Conservation (phyloP, 2,113 vertebrate species). For the Benitochromis conjunctus region DNA sequence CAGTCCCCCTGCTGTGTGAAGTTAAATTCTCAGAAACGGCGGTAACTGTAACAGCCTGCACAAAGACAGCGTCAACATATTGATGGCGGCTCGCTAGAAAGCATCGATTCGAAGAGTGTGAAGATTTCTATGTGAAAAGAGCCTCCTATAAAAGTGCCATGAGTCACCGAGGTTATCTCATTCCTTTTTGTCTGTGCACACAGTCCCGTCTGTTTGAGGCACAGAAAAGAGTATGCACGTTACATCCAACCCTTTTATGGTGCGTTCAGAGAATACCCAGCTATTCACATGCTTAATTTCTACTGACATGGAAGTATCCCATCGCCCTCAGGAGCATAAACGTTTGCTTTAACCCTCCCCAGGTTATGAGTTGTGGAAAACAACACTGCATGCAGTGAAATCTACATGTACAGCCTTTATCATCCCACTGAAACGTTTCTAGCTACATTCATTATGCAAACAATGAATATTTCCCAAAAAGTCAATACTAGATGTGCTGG, state of each 20-base stretch:
- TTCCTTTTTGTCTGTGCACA: conserved; percentile 18
- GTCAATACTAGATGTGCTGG: background rate
- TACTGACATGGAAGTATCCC: background rate
- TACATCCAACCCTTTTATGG: background rate
- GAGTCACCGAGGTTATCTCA: conserved; percentile 44
- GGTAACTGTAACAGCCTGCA: conserved; percentile 19
- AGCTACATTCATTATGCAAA: background rate
- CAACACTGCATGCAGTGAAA: background rate
- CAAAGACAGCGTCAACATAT: conserved; percentile 41
- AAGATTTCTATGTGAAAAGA: conserved; percentile 53
- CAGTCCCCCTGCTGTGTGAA: conserved; percentile 25
- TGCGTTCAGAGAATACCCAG: background rate
- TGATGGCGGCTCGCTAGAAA: conserved; percentile 16
- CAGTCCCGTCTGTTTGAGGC: background rate
- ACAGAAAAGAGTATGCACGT: background rate
- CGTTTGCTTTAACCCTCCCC: background rate
- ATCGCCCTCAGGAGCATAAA: background rate
- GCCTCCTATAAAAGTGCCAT: conserved; percentile 33
- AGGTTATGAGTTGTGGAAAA: background rate
- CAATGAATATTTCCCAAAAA: background rate
- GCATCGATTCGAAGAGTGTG: conserved; percentile 50
- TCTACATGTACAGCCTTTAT: background rate
- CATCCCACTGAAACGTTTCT: background rate
- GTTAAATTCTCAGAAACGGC: conserved; percentile 29
- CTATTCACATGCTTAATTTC: background rate